These are phyloP conservation scores for Amazona vittata DNA, from an alignment of 2,113 vertebrate genomes.

Conservation along the genomic window DNA sequence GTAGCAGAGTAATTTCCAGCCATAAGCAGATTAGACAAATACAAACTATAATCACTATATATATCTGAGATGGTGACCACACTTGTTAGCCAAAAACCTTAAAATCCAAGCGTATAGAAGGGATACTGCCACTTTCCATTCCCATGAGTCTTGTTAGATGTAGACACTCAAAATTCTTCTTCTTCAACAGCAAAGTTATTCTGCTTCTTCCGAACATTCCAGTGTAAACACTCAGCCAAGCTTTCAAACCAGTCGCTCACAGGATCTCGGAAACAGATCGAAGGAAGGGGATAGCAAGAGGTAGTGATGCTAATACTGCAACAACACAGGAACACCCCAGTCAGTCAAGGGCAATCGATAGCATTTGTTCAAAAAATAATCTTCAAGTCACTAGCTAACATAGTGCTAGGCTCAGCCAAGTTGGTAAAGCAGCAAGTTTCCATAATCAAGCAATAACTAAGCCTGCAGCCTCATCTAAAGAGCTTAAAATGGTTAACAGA, in stretches of 20 bases:
- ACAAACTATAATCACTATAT: background rate
- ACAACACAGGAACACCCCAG: background rate
- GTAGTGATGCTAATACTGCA: constrained; percentile 87
- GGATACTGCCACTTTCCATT: background rate
- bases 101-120: background rate
- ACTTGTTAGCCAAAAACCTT: background rate
- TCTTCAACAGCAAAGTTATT: constrained; percentile 75
- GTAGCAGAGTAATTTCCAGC: background rate
- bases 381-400: background rate
- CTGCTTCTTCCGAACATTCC: constrained; percentile 86
- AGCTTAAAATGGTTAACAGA: fast-evolving
- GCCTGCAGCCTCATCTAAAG: background rate
- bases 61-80: background rate
- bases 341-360: background rate
- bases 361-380: fast-evolving
- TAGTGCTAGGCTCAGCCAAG: fast-evolving
- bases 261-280: constrained; percentile 82
- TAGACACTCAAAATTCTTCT: constrained; percentile 43
- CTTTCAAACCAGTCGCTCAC: constrained; percentile 88
- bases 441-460: fast-evolving
- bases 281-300: constrained; percentile 86
- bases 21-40: background rate
- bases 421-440: fast-evolving
- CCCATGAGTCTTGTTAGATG: background rate
- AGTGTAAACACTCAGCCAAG: constrained; percentile 84